These are phyloP conservation scores for Chloroclysta siterata DNA, from an alignment of 2,888 invertebrate genomes.

Conservation along the genomic window DNA sequence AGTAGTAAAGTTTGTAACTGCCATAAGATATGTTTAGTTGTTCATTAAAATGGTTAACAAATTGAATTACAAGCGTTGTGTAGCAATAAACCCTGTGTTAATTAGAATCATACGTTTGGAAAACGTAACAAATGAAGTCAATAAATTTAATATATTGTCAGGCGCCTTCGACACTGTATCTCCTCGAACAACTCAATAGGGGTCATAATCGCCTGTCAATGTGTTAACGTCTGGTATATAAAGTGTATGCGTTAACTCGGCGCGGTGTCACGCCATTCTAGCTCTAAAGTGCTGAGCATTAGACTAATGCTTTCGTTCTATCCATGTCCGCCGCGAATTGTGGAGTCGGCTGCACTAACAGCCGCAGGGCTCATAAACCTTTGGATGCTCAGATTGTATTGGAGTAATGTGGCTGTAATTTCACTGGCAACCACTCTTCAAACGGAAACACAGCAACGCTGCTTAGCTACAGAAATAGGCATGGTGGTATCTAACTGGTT, in stretches of 20 bases:
- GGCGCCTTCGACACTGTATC: conserved; percentile 48
- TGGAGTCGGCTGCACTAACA: conserved; percentile 60
- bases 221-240: conserved; percentile 59
- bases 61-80: conserved; percentile 19
- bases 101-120: conserved; percentile 31
- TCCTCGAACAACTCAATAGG: conserved; percentile 57
- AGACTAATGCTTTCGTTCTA: conserved; percentile 69
- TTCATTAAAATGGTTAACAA: neutral
- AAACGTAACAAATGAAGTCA: conserved; percentile 55
- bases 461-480: too few relatives aligned
- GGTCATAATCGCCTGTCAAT: conserved; percentile 72
- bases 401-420: too few relatives aligned
- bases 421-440: too few relatives aligned
- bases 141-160: conserved; percentile 64
- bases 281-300: conserved; percentile 70
- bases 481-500: too few relatives aligned
- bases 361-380: conserved; percentile 49
- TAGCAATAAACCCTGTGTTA: too few relatives aligned
- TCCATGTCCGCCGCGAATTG: conserved; percentile 70
- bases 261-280: conserved; percentile 63
- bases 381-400: conserved; percentile 23
- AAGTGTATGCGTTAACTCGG: conserved; percentile 62
- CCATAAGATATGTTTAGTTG: too few relatives aligned
- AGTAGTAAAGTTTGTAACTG: too few relatives aligned
- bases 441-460: too few relatives aligned